Percentiles rank a stretch among this genome's conserved stretches.
Evolutionary conservation across 2,797 vertebrate species (phyloP).

Genomic region (Scyliorhinus canicula): DNA sequence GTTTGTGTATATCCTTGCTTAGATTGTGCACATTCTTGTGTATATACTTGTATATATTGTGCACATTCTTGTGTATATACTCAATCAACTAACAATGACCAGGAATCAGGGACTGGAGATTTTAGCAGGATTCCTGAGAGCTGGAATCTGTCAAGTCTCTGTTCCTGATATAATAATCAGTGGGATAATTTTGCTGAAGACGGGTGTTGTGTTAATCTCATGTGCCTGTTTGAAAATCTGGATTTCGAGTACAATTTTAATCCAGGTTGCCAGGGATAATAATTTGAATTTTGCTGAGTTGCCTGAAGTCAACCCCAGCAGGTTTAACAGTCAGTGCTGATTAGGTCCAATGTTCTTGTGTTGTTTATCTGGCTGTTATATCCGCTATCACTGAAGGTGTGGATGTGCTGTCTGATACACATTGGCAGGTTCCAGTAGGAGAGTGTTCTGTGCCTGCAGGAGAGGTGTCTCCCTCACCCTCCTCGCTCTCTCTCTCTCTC

Average conservation of each 20-base stretch:
- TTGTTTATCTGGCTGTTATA: background rate
- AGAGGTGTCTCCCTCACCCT: background rate
- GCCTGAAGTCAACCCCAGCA: background rate
- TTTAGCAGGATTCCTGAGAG: background rate
- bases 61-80: too few species aligned
- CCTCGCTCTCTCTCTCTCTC: too few species aligned
- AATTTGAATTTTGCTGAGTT: background rate
- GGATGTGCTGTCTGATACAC: too few species aligned
- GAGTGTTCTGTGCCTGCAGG: background rate
- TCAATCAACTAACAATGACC: background rate
- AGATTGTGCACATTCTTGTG: too few species aligned
- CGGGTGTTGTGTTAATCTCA: background rate
- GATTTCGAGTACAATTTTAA: background rate
- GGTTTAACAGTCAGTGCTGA: background rate
- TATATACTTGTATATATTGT: too few species aligned
- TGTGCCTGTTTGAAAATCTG: background rate
- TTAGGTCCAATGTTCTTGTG: background rate
- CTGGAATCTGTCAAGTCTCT: background rate
- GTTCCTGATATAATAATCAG: background rate
- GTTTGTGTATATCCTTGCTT: background rate
- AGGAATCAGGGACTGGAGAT: background rate
- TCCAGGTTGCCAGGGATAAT: background rate
- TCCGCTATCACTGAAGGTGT: background rate
- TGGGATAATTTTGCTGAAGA: background rate
- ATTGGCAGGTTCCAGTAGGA: background rate